phyloP scores from a whole-genome alignment of 2,113 vertebrate genomes.

The Cavia porcellus region DNA sequence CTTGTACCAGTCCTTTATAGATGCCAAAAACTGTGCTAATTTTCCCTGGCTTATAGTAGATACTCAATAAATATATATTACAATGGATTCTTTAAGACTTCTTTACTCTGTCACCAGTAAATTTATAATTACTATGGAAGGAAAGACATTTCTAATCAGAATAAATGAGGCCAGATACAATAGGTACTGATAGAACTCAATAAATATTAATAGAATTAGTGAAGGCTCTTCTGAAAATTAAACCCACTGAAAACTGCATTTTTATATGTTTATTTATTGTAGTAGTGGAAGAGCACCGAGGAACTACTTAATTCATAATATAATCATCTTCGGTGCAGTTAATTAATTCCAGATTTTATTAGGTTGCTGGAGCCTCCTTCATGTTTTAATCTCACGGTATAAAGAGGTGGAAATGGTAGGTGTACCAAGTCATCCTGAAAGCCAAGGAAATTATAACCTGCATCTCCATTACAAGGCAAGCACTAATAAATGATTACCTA shows the following conservation, averaged over 20 bases:
- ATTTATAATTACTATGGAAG: conserved; percentile 58
- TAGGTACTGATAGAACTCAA: conserved; percentile 60
- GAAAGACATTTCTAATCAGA: conserved; percentile 73
- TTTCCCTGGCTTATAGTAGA: background rate
- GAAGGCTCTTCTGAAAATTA: conserved; percentile 83
- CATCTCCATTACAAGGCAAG: conserved; percentile 73
- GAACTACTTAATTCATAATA: conserved; percentile 78
- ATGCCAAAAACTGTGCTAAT: background rate
- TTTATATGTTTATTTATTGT: conserved; percentile 79
- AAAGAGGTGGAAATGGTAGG: conserved; percentile 60
- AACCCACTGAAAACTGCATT: conserved; percentile 75
- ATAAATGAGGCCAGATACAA: conserved; percentile 71
- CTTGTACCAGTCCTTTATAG: background rate
- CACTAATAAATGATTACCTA: conserved; percentile 69
- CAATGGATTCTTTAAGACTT: conserved; percentile 46
- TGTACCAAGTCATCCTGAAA: conserved; percentile 54
- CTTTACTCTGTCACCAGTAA: conserved; percentile 62
- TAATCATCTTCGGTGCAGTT: conserved; percentile 77
- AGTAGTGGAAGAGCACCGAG: conserved; percentile 22
- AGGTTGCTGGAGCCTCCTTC: conserved; percentile 68
- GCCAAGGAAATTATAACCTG: conserved; percentile 57
- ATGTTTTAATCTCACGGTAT: conserved; percentile 78
- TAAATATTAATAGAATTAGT: conserved; percentile 78
- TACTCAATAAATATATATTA: conserved; percentile 53
- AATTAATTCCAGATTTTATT: conserved; percentile 83